Percentiles rank a stretch among this genome's conserved stretches.
These are phyloP conservation scores for Potamarius usumacintae DNA, from an alignment of 2,113 vertebrate genomes.

Conservation along the genomic window DNA sequence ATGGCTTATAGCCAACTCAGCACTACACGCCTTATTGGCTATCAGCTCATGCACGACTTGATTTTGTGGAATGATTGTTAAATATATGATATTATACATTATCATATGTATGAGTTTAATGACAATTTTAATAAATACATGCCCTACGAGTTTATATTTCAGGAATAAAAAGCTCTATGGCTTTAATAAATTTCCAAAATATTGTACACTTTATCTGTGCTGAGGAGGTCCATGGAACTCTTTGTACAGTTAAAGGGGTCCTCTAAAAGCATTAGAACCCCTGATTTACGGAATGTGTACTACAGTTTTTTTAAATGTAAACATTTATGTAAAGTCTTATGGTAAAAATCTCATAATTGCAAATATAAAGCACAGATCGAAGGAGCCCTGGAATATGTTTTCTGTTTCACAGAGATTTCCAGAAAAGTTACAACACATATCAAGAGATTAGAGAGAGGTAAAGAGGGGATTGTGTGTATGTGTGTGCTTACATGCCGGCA, in stretches of 20 bases:
- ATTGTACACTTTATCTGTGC: background rate
- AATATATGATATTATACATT: too few species aligned
- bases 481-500: conserved; percentile 24
- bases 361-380: conserved; percentile 59
- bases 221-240: background rate
- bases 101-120: too few species aligned
- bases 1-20: too few species aligned
- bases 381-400: conserved; percentile 66
- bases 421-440: conserved; percentile 48
- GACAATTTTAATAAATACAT: too few species aligned
- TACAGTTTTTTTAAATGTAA: background rate
- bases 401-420: conserved; percentile 60
- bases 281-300: background rate
- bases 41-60: too few species aligned
- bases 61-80: too few species aligned
- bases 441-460: conserved; percentile 50
- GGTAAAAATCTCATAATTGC: conserved; percentile 51
- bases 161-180: background rate
- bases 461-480: conserved; percentile 8
- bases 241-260: background rate
- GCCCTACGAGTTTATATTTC: background rate
- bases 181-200: background rate
- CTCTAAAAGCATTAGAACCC: too few species aligned
- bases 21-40: too few species aligned
- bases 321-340: background rate